These are phyloP conservation scores for Hystrix brachyura DNA, from an alignment of 2,113 vertebrate genomes.

Conservation along the genomic window DNA sequence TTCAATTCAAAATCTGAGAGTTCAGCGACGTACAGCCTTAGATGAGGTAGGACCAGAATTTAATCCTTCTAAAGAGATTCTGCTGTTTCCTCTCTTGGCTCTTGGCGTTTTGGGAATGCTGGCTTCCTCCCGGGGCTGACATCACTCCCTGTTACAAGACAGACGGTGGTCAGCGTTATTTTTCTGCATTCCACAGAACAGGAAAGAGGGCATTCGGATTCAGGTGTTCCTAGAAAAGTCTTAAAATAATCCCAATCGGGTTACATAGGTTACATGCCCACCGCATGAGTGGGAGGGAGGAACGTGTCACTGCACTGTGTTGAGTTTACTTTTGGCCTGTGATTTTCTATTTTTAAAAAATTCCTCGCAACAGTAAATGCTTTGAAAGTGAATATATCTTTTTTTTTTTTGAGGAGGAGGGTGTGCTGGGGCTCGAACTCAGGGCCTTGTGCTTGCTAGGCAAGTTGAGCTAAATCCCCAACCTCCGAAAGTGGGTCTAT, in stretches of 20 bases:
- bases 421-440: too few species aligned
- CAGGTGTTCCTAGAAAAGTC: neutral
- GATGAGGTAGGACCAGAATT: neutral
- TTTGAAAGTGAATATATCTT: neutral
- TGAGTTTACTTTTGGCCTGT: neutral
- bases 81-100: neutral
- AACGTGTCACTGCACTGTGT: neutral
- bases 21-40: neutral
- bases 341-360: conserved; percentile 17
- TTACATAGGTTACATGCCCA: neutral
- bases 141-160: neutral
- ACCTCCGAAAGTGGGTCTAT: neutral
- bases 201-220: neutral
- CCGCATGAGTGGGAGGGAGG: neutral
- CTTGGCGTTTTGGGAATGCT: neutral
- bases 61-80: too few species aligned
- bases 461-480: too few species aligned
- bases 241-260: neutral
- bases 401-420: too few species aligned
- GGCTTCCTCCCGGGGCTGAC: neutral
- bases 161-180: neutral
- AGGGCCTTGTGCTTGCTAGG: too few species aligned
- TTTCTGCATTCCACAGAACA: neutral
- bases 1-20: neutral
- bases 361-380: neutral